Base-by-base conservation (phyloP, 2,888 invertebrate genomes). In the Folsomia manolachei region DNA sequence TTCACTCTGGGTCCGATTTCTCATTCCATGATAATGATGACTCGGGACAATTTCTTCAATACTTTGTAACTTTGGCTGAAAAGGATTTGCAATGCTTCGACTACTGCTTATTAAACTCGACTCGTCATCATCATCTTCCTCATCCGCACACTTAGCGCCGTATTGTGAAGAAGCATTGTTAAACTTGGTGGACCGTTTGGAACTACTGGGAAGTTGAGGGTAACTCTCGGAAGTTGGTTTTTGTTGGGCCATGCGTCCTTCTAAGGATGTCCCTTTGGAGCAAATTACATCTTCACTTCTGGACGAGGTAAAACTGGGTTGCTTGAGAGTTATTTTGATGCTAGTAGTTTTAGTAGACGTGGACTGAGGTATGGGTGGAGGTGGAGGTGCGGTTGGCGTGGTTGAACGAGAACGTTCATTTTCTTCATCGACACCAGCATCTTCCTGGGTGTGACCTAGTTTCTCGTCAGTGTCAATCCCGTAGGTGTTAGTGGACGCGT, bases 351-450 rank as follows among this genome's bases (percentile, higher is more conserved):
- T 63, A 18, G n/a, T 27, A 14, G 14, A 18, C n/a, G 18, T 39
- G n/a, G 65, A 1, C 2, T 1, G 27, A 11, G 27, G 65, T 19
- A 69, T 63, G 7, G 7, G 27, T 19, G 27, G 65, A 19, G 72
- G 69, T 26, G 75, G 75, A 19, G 72, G 69, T 26, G 75, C 72
- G 52, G 75, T 75, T 63, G 75, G 75, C 18, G 75, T 75, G 19
- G 72, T 69, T 53, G 75, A 75, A 56, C 69, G 62, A 19, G 75
- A 75, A 56, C 69, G 51, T 51, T 75, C 75, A 56, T 66, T 71
- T 27, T 19, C 69, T 25, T 69, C 71, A 72, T 75, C 70, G 70
- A 27, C 27, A 19, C 27, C 19, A 27, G 19, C 27, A 27, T 64
- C 27, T 19, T 11, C 63, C 4, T 27, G 11, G 25, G 18, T 27